A percentile compares a stretch with the other conserved stretches of the same genome.
Conservation (phyloP, 2,797 vertebrate genomes). For the Rhinophrynus dorsalis region DNA sequence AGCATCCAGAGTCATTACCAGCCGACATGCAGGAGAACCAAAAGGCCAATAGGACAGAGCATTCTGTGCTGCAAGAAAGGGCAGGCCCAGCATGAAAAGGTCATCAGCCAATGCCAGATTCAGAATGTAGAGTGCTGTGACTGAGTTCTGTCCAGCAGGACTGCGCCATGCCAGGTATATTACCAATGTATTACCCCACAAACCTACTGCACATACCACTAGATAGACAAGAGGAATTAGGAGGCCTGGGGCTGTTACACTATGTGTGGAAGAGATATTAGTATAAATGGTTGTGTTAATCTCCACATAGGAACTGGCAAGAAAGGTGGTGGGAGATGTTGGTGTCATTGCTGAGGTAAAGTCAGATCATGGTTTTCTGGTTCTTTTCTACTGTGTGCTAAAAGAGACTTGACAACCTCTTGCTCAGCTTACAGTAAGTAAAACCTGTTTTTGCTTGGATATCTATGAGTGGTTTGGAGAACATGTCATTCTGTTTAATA, state of each 20-base stretch:
- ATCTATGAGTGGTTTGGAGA: not conserved
- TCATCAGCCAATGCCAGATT: constrained; percentile 94
- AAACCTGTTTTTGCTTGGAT: not conserved
- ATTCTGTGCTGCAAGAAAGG: constrained; percentile 92
- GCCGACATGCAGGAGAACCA: constrained; percentile 89
- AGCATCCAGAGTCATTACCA: constrained; percentile 92
- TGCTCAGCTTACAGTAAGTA: no score
- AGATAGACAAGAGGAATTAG: constrained; percentile 86
- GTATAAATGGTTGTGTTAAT: constrained; percentile 28
- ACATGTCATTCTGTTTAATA: no score
- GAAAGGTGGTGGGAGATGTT: constrained; percentile 35
- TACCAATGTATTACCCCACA: constrained; percentile 89
- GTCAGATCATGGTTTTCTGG: constrained; percentile 3
- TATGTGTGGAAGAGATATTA: constrained; percentile 33
- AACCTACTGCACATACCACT: constrained; percentile 86
- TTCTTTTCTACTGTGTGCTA: no score
- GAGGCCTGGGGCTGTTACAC: constrained; percentile 78
- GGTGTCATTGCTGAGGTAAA: constrained; percentile 34
- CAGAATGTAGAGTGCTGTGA: constrained; percentile 94
- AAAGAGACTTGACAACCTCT: no score
- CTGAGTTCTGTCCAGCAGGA: constrained; percentile 83
- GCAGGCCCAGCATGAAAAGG: constrained; percentile 92
- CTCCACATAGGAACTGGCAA: constrained; percentile 18
- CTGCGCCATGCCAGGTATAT: constrained; percentile 90
- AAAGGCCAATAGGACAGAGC: constrained; percentile 96